These are phyloP conservation scores for Triplophysa bombifrons DNA, from an alignment of 2,797 vertebrate species.

Conservation along the genomic window DNA sequence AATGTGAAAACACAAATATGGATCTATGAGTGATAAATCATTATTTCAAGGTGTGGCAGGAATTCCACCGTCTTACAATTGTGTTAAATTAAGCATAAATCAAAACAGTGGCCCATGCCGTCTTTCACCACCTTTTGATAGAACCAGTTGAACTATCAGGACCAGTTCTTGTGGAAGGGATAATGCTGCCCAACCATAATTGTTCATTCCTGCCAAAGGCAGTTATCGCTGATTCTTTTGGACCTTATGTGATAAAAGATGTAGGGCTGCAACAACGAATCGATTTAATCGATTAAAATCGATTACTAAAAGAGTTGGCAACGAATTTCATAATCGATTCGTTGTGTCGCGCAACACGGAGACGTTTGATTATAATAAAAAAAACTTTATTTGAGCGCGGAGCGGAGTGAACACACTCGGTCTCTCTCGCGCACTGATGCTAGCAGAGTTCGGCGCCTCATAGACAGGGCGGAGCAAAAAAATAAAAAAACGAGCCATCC, in stretches of 20 bases:
- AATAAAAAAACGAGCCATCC: no score
- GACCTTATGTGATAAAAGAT: slow-evolving; percentile 41
- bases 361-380: no score
- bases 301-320: no score
- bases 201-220: slow-evolving; percentile 38
- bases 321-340: no score
- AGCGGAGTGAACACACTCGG: no score
- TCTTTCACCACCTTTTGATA: slow-evolving; percentile 68
- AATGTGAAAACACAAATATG: not conserved
- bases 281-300: no score
- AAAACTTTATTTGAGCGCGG: no score
- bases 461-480: no score
- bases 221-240: slow-evolving; percentile 49
- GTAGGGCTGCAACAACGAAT: no score
- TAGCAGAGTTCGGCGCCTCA: no score
- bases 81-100: slow-evolving; percentile 2
- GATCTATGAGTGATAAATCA: not conserved
- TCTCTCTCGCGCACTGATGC: no score
- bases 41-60: not conserved
- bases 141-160: slow-evolving; percentile 54
- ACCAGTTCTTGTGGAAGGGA: slow-evolving; percentile 51
- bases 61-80: not conserved
- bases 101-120: slow-evolving; percentile 45
- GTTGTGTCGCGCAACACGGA: no score
- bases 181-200: slow-evolving; percentile 55